These are phyloP conservation scores for Sipha flava DNA, from an alignment of 1,140 invertebrate genomes.

Conservation along the genomic window DNA sequence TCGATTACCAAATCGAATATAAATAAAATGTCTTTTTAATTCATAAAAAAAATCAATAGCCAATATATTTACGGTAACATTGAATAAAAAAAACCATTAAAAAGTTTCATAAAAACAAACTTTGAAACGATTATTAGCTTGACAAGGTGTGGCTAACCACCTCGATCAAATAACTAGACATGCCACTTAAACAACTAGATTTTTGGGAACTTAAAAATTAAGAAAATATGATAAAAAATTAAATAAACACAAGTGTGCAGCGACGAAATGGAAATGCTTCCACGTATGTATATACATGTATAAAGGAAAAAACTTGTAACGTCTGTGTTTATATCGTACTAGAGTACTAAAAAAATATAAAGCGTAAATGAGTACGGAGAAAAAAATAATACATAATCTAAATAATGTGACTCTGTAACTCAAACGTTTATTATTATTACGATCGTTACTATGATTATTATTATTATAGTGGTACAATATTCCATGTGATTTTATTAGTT, in stretches of 20 bases:
- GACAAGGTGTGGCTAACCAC: not conserved
- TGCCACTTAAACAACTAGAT: not conserved
- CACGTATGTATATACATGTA: no score
- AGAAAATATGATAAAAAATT: not conserved
- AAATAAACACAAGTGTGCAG: not conserved
- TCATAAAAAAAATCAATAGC: not conserved
- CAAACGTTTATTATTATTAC: not conserved
- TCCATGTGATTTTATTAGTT: not conserved
- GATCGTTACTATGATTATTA: not conserved
- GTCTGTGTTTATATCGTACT: not conserved
- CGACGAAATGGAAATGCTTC: not conserved
- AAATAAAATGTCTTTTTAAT: not conserved
- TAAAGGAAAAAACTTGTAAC: no score
- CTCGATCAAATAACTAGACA: not conserved
- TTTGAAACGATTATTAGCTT: not conserved
- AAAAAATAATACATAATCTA: not conserved
- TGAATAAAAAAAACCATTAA: not conserved
- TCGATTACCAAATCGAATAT: not conserved
- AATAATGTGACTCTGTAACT: not conserved
- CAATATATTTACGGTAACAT: constrained; percentile 19
- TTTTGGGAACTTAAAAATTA: not conserved
- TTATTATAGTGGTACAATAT: not conserved
- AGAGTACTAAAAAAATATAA: not conserved
- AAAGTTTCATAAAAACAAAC: not conserved
- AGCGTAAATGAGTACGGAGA: not conserved